These are phyloP conservation scores for Thryonomys swinderianus DNA, from an alignment of 2,113 vertebrate species.

Conservation along the genomic window DNA sequence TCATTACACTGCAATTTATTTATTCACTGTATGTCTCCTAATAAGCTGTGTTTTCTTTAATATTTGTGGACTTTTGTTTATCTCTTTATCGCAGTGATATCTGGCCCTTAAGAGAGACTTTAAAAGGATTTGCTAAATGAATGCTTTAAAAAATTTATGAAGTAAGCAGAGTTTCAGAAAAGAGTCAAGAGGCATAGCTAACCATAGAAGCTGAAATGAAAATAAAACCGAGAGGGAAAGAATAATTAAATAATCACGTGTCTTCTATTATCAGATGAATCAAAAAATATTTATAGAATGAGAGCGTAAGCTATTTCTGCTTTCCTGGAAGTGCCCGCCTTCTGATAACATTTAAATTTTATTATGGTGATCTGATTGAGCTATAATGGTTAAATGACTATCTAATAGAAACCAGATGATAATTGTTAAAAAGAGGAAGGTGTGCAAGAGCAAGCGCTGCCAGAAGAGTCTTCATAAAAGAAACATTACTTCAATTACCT, in stretches of 20 bases:
- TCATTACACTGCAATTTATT: not conserved
- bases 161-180: not conserved
- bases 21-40: not conserved
- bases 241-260: not conserved
- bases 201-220: not conserved
- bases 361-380: not conserved
- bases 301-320: conserved; percentile 13
- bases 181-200: not conserved
- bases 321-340: not conserved
- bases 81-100: not conserved
- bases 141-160: not conserved
- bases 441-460: not conserved
- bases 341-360: conserved; percentile 39
- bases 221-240: not conserved
- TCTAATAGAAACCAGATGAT: conserved; percentile 27
- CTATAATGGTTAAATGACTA: not conserved
- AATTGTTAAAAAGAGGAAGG: conserved; percentile 13
- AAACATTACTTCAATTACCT: not conserved
- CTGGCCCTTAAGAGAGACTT: not conserved
- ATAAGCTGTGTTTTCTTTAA: not conserved
- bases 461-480: conserved; percentile 4
- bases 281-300: conserved; percentile 12
- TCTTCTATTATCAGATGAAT: not conserved
- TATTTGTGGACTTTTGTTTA: not conserved
- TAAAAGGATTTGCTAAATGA: conserved; percentile 17